These are phyloP conservation scores for Diadema setosum DNA, from an alignment of 35 echinoderm and acorn worm species.

Conservation along the genomic window DNA sequence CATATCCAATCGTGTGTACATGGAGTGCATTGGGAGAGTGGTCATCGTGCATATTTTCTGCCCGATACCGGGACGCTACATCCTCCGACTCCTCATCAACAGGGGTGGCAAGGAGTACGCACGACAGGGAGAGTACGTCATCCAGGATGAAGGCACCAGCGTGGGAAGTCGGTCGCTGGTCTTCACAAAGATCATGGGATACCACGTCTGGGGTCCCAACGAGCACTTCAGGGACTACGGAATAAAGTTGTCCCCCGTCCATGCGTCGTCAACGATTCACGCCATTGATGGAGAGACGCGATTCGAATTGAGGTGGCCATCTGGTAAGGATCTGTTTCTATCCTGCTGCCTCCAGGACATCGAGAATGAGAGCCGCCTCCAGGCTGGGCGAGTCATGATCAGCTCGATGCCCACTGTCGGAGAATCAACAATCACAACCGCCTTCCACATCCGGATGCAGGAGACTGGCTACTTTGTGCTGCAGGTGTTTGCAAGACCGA, in stretches of 20 bases:
- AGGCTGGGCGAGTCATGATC: not conserved
- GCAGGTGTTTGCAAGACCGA: not conserved
- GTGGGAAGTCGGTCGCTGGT: not conserved
- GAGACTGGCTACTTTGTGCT: conserved; percentile 9
- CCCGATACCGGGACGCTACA: not conserved
- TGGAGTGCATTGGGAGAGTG: not conserved
- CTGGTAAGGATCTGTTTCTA: not conserved
- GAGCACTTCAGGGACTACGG: not conserved
- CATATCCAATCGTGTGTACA: not conserved
- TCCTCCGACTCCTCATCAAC: not conserved
- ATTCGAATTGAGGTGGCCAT: not conserved
- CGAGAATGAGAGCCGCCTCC: not conserved
- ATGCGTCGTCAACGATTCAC: not conserved
- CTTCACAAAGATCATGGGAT: not conserved
- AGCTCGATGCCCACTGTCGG: not conserved
- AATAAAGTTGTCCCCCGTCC: not conserved
- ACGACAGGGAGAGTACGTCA: not conserved
- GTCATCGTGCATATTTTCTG: not conserved
- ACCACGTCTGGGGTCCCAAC: conserved; percentile 3
- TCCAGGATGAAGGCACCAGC: not conserved
- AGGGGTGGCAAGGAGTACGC: not conserved
- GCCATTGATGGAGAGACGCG: not conserved
- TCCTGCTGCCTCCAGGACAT: conserved; percentile 1
- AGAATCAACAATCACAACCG: not conserved
- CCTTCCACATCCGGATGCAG: not conserved